phyloP scores from a whole-genome alignment of 2,888 invertebrate genomes.

The Drosophila mimetica region DNA sequence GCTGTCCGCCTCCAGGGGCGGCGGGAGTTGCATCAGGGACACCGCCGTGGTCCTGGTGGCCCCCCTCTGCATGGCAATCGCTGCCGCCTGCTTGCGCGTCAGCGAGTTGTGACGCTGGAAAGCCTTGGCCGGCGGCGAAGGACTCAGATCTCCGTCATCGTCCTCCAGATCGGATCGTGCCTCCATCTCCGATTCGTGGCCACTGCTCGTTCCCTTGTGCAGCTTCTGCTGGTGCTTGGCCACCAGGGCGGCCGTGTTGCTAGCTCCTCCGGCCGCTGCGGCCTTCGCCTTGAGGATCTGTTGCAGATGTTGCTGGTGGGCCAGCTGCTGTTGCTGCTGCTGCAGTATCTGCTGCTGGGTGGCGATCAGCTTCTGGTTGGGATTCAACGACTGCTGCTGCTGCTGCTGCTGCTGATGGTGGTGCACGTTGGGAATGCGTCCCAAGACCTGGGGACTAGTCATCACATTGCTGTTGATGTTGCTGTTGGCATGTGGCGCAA shows the following conservation, averaged over 20 bases:
- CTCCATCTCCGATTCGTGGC: constrained; percentile 81
- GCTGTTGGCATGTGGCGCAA: constrained; percentile 59
- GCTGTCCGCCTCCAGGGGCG: constrained; percentile 90
- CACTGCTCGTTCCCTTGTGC: constrained; percentile 56
- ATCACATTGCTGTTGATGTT: constrained; percentile 52
- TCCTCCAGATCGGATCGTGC: constrained; percentile 82
- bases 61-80: constrained; percentile 86
- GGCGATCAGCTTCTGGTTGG: constrained; percentile 81
- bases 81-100: constrained; percentile 87
- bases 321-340: constrained; percentile 80
- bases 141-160: constrained; percentile 84
- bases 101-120: constrained; percentile 88
- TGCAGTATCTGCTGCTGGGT: constrained; percentile 80
- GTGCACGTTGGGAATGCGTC: constrained; percentile 73
- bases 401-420: constrained; percentile 74
- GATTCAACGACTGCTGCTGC: constrained; percentile 76
- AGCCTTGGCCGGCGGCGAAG: constrained; percentile 85
- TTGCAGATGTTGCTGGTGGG: constrained; percentile 82
- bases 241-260: constrained; percentile 79
- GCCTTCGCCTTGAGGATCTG: constrained; percentile 82
- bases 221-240: constrained; percentile 81
- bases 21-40: constrained; percentile 91
- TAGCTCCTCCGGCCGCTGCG: constrained; percentile 77
- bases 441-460: constrained; percentile 65
- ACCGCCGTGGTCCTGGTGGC: constrained; percentile 88